phyloP scores from a whole-genome alignment of 1,140 invertebrate genomes.

The Drosophila ananassae region DNA sequence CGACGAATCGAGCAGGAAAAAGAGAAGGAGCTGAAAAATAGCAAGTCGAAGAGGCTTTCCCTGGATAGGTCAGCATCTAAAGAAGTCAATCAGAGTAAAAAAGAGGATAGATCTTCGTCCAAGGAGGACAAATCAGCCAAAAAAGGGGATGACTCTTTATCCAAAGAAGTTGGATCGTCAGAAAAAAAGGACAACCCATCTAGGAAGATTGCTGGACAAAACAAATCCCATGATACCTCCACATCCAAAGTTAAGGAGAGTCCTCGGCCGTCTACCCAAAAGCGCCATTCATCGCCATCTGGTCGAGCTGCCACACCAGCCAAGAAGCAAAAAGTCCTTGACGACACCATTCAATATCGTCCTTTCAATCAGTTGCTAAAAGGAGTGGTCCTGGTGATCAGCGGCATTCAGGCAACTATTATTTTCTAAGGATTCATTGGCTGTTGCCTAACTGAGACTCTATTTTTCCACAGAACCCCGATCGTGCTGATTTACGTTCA shows the following conservation, averaged over 20 bases:
- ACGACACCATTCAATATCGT: constrained; percentile 69
- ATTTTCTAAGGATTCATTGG: neutral
- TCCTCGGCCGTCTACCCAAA: constrained; percentile 27
- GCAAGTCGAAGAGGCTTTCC: constrained; percentile 41
- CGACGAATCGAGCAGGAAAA: constrained; percentile 54
- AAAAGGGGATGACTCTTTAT: neutral
- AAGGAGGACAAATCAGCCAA: constrained; percentile 4
- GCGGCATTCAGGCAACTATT: constrained; percentile 87
- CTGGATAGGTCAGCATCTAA: constrained; percentile 15
- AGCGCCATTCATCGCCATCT: constrained; percentile 43
- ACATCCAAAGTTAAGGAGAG: constrained; percentile 7
- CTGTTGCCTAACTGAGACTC: neutral
- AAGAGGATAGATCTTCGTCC: constrained; percentile 2
- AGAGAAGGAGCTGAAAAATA: constrained; percentile 41
- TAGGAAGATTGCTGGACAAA: neutral
- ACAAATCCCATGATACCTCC: neutral
- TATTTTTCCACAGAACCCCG: constrained; percentile 88
- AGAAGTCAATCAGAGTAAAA: constrained; percentile 1
- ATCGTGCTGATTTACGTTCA: constrained; percentile 88
- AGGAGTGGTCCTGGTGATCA: constrained; percentile 91
- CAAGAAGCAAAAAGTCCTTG: constrained; percentile 43
- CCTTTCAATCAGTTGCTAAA: constrained; percentile 87
- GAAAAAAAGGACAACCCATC: constrained; percentile 7
- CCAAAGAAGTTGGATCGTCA: neutral
- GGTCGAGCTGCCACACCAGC: constrained; percentile 30